Percentiles rank a stretch among this genome's conserved stretches.
Evolutionary conservation across 2,113 vertebrate species (phyloP).

Genomic region (Loxodonta africana): DNA sequence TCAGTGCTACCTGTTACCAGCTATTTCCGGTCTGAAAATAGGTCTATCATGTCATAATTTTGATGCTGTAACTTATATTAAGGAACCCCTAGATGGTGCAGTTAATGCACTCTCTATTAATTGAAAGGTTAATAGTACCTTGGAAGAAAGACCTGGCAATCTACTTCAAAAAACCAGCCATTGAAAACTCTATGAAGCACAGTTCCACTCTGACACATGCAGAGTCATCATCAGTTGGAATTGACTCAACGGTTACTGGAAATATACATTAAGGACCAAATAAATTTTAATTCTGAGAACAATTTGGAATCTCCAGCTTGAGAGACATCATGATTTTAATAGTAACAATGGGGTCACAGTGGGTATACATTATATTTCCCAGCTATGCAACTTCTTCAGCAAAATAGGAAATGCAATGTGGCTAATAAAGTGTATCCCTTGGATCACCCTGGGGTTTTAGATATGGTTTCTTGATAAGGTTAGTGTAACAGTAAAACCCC

Average conservation of each 20-base stretch:
- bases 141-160: neutral
- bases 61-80: neutral
- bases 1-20: neutral
- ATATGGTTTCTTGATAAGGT: neutral
- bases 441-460: neutral
- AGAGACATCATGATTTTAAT: neutral
- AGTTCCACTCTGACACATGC: neutral
- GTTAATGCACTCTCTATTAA: neutral
- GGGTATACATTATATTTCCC: neutral
- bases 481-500: neutral
- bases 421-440: neutral
- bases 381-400: neutral
- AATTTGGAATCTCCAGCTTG: neutral
- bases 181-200: neutral
- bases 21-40: constrained; percentile 13
- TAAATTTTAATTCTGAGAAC: constrained; percentile 35
- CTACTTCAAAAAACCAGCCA: neutral
- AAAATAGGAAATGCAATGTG: neutral
- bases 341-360: neutral
- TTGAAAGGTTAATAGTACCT: neutral
- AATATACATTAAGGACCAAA: neutral
- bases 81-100: neutral
- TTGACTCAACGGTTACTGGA: neutral
- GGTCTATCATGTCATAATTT: neutral
- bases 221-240: neutral